Conservation (phyloP, 2,113 vertebrate species). For the Eclectus roratus region DNA sequence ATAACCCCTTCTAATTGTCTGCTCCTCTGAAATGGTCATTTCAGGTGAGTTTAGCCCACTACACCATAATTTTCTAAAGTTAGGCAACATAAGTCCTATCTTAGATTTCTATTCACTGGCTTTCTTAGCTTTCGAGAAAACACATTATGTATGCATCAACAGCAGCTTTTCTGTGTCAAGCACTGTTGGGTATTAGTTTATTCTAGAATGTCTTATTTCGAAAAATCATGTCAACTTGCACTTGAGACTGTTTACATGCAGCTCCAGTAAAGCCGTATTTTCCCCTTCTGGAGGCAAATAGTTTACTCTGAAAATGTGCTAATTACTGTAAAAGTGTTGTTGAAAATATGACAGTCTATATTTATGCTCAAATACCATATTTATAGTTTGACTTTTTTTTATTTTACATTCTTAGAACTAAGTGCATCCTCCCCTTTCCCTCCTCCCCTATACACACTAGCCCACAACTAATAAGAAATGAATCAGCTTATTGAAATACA, state of each 20-base stretch:
- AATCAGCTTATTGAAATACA: constrained; percentile 10
- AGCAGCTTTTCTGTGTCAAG: constrained; percentile 19
- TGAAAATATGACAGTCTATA: constrained; percentile 47
- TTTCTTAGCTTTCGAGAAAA: constrained; percentile 11
- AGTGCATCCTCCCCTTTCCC: constrained; percentile 1
- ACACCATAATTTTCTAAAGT: neutral
- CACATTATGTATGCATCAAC: neutral
- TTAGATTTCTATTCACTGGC: neutral
- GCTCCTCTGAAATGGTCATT: neutral
- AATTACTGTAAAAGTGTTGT: constrained; percentile 33
- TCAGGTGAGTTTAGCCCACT: neutral
- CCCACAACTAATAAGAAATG: constrained; percentile 21
- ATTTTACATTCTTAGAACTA: constrained; percentile 56
- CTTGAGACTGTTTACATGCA: constrained; percentile 38
- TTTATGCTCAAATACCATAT: constrained; percentile 41
- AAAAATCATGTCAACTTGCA: constrained; percentile 38
- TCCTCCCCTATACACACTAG: neutral
- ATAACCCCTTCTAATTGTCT: neutral
- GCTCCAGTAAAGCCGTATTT: constrained; percentile 29
- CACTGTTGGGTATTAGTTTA: neutral
- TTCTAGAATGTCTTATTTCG: constrained; percentile 21
- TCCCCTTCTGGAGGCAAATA: constrained; percentile 44
- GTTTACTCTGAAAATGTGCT: constrained; percentile 40
- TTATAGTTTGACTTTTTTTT: constrained; percentile 19
- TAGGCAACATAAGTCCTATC: neutral